Evolutionary conservation across 2,888 invertebrate species (phyloP), one percentile per base, ranked within the genome.

Genomic region (Coleophora flavipennella): DNA sequence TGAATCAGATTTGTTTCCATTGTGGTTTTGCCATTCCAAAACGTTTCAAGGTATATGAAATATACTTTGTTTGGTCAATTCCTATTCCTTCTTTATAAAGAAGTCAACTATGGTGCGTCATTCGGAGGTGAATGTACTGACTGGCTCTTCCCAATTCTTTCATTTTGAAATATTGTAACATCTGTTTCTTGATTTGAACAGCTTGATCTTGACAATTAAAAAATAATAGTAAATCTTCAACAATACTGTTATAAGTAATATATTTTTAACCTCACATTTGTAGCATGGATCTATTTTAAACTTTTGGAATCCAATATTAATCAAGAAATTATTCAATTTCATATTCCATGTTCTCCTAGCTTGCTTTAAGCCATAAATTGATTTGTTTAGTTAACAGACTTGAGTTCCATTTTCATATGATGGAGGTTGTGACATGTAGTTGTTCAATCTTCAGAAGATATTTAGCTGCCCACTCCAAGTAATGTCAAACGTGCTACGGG

Each of bases 21-120:
- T 9, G 49, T 49, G 20, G 50, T 46, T 51, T 35, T 2, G 20
- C n/a, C 50, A 51, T 48, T 7, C 20, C 31, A 37, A 50, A 51
- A 10, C 43, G 33, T 3, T 11, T 13, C 12, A 50, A 20, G 13
- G 42, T 32, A 26, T 38, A 39, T 10, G 37, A 8, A 13, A 46
- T 43, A 25, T 47, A 49, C 0, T 33, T 7, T n/a, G 41, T 33
- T 36, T 51, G 47, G 38, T 33, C 35, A 13, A 14, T 26, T 34
- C 14, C 13, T 43, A 31, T 39, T 44, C 35, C 8, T 8, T 11
- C 31, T 12, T 11, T 3, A 12, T 31, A n/a, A n/a, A n/a, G n/a
- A n/a, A n/a, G n/a, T n/a, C n/a, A n/a, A n/a, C n/a, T n/a, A n/a
- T n/a, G n/a, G 8, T 12, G n/a, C 2, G 34, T 31, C 6, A 49